Conservation (phyloP, 1,140 invertebrate genomes). For the Polypedilum pembai region DNA sequence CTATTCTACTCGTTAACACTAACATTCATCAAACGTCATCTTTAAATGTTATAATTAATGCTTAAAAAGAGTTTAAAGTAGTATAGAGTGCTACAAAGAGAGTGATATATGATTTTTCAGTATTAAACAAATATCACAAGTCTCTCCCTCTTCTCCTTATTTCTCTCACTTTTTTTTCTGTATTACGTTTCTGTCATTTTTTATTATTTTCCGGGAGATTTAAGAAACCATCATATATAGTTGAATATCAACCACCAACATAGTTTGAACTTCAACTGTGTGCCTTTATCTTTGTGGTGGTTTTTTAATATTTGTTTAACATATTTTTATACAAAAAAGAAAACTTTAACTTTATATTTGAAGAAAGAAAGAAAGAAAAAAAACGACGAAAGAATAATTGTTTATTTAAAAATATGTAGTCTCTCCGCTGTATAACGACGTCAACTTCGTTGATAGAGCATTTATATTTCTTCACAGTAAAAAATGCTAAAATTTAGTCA, state of each 20-base stretch:
- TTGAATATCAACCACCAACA: background rate
- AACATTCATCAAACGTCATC: background rate
- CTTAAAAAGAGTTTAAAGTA: background rate
- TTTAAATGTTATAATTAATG: slow-evolving; percentile 1
- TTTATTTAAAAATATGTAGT: slow-evolving; percentile 20
- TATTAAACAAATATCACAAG: slow-evolving; percentile 13
- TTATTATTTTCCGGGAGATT: too few species aligned
- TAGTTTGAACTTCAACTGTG: slow-evolving; percentile 8
- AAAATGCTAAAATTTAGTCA: background rate
- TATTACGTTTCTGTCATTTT: background rate
- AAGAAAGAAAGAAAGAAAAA: background rate
- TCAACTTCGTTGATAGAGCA: background rate
- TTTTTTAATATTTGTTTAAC: slow-evolving; percentile 25
- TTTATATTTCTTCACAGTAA: too few species aligned
- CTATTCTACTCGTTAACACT: too few species aligned
- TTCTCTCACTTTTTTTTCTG: too few species aligned
- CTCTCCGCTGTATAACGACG: background rate
- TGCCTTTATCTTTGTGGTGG: slow-evolving; percentile 6
- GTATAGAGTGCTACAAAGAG: too few species aligned
- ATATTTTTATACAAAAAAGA: slow-evolving; percentile 23
- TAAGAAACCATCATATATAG: background rate
- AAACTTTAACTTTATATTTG: background rate
- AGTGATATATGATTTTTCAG: background rate
- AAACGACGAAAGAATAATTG: slow-evolving; percentile 12
- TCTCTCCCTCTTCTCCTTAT: background rate